Base-by-base conservation (phyloP, 2,113 vertebrate genomes). In the Suncus etruscus region DNA sequence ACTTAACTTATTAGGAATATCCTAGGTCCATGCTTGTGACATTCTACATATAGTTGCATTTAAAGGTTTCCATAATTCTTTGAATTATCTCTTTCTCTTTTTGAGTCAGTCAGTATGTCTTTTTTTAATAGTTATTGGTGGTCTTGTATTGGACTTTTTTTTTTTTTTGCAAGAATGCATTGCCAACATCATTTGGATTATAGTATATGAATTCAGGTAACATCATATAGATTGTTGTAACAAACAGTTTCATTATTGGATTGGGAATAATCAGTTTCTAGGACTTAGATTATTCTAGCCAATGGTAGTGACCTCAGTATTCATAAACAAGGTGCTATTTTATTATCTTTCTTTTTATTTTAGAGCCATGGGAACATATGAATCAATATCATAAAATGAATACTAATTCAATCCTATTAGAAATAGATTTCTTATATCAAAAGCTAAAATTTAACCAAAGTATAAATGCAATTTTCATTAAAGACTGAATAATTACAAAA, bases 371-470 rank as follows among this genome's bases (percentile, higher is more conserved):
- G 3, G 86, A 77, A 83, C 58, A 73, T 88, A 61, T 24, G 85
- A 81, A 9, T 0, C 8, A 58, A 4, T 50, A 47, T 65, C 15
- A 69, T 87, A 18, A 91, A 51, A 79, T 48, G 50, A 7, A 12
- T 86, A 70, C 84, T 77, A 91, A 39, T 39, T 8, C 6, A 75
- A 45, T 82, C 25, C 32, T 80, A 6, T 11, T 16, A 77, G 54
- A 86, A 91, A 69, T 4, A 12, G 4, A 25, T 11, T 91, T 89
- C 14, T 87, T 74, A 12, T 47, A 54, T 29, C 14, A 84, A 81
- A 79, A 32, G 11, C 12, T 83, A 73, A 88, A 47, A 16, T 32
- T 63, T 86, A 86, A 76, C 73, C 86, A 76, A 90, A 31, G 16
- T 79, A 2, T 31, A 83, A 93, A 80, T 61, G 25, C 1, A 76